phyloP scores from a whole-genome alignment of 2,797 vertebrate species.

The Falco naumanni region DNA sequence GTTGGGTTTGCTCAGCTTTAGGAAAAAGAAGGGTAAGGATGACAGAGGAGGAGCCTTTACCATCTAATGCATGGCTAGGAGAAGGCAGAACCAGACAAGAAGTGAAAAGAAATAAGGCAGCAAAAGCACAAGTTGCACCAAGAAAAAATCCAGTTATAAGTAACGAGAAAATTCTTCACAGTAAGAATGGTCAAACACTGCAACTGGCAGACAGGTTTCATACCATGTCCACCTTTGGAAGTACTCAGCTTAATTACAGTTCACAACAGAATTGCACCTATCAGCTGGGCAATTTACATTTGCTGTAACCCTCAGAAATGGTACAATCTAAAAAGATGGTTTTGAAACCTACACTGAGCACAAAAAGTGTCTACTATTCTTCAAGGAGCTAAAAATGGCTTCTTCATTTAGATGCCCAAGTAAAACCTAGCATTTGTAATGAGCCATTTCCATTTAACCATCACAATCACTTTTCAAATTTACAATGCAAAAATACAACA shows the following conservation, averaged over 20 bases:
- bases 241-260: not conserved
- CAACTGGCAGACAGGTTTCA: not conserved
- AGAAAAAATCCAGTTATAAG: not conserved
- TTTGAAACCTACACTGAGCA: not conserved
- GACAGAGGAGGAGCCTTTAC: not conserved
- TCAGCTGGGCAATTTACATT: not conserved
- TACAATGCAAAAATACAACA: not conserved
- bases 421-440: not conserved
- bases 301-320: not conserved
- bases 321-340: not conserved
- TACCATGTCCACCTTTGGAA: not conserved
- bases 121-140: not conserved
- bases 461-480: not conserved
- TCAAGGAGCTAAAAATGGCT: not conserved
- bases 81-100: not conserved
- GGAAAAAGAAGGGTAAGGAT: not conserved
- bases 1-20: not conserved
- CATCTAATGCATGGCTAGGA: not conserved
- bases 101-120: not conserved
- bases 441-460: not conserved
- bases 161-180: not conserved
- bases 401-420: not conserved
- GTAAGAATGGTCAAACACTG: not conserved
- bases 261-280: not conserved
- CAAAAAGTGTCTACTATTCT: not conserved